These are phyloP conservation scores for Arbacia lixula DNA, from an alignment of 53 echinoderm and acorn worm species.

Conservation along the genomic window DNA sequence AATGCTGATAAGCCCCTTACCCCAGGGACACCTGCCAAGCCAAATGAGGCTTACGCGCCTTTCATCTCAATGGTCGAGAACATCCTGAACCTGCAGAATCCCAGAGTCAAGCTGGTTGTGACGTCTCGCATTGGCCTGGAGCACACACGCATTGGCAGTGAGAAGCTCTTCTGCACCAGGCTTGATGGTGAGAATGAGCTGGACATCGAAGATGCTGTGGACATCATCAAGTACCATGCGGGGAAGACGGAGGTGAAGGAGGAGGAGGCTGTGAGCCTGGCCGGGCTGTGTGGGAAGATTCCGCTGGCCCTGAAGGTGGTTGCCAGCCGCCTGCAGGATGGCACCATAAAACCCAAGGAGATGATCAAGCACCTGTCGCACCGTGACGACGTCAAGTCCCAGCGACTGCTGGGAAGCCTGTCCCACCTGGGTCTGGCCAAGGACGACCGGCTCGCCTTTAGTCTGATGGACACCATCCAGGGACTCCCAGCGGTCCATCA, in stretches of 20 bases:
- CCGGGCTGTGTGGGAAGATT: conserved; percentile 80
- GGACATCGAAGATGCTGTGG: conserved; percentile 76
- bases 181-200: conserved; percentile 86
- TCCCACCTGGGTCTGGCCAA: conserved; percentile 73
- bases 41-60: conserved; percentile 60
- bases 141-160: conserved; percentile 49
- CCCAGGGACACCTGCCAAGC: conserved; percentile 63
- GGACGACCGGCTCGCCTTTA: conserved; percentile 75
- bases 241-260: conserved; percentile 68
- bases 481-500: conserved; percentile 67
- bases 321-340: conserved; percentile 91
- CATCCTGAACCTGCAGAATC: conserved; percentile 78
- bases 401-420: conserved; percentile 63
- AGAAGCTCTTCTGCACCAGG: conserved; percentile 51
- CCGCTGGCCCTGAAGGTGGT: conserved; percentile 92
- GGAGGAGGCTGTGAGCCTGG: conserved; percentile 70
- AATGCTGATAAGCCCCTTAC: conserved; percentile 90
- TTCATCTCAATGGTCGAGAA: conserved; percentile 71
- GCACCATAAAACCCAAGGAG: conserved; percentile 76
- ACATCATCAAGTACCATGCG: conserved; percentile 83
- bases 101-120: conserved; percentile 75
- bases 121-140: conserved; percentile 84
- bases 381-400: conserved; percentile 36
- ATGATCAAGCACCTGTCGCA: conserved; percentile 68
- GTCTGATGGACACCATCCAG: conserved; percentile 78